Conservation (phyloP, 2,113 vertebrate genomes). For the Ailurus styani region DNA sequence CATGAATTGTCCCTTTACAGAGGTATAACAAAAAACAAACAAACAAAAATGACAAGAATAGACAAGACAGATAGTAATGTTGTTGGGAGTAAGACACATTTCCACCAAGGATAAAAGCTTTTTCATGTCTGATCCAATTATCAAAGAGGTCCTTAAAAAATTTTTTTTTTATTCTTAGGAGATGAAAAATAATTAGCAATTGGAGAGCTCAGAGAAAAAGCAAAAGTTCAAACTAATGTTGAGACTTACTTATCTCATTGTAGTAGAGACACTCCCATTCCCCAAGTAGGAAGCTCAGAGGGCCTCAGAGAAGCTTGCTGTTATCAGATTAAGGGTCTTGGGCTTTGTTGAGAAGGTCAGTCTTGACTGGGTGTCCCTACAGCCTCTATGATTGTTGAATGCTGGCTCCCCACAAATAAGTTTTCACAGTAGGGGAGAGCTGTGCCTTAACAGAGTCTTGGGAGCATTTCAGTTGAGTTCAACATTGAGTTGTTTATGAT, state of each 20-base stretch:
- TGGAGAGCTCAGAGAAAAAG: not conserved
- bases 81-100: not conserved
- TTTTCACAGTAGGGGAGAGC: not conserved
- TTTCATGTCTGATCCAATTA: not conserved
- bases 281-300: not conserved
- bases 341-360: not conserved
- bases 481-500: not conserved
- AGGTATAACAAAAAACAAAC: not conserved
- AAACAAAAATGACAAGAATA: not conserved
- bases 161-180: not conserved
- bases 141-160: not conserved
- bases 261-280: not conserved
- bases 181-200: not conserved
- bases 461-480: not conserved
- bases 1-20: not conserved
- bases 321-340: not conserved
- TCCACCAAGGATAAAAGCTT: not conserved
- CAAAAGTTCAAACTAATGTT: not conserved
- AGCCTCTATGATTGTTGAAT: not conserved
- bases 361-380: not conserved
- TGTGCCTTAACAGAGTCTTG: not conserved
- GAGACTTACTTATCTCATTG: not conserved
- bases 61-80: not conserved
- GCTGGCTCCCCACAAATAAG: not conserved
- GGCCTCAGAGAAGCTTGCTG: not conserved